A percentile compares a stretch with the other conserved stretches of the same genome.
Conservation (phyloP, 2,113 vertebrate genomes). For the Corythoichthys haematopterus region DNA sequence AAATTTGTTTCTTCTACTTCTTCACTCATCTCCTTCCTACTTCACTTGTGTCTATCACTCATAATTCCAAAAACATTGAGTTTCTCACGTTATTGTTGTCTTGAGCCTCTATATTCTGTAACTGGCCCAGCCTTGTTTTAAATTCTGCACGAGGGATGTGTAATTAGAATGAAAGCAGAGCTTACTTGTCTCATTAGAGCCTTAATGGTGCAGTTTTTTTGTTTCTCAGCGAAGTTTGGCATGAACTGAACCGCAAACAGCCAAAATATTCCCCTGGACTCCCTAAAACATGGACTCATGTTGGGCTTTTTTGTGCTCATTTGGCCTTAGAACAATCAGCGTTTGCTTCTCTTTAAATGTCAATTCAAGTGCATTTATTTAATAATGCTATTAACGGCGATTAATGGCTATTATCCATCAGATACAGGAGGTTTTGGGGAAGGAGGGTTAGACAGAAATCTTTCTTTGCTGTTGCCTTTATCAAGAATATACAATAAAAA, state of each 20-base stretch:
- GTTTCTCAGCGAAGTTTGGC: background rate
- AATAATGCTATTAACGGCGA: conserved; percentile 7
- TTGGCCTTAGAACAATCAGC: background rate
- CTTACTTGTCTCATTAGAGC: background rate
- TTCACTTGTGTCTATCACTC: background rate
- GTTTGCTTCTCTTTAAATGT: conserved; percentile 5
- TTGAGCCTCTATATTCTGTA: background rate
- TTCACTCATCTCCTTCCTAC: background rate
- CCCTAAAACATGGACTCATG: background rate
- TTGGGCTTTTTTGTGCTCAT: background rate
- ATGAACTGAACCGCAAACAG: background rate
- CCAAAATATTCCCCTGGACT: conserved; percentile 5
- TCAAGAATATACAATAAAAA: background rate
- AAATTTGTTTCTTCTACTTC: background rate
- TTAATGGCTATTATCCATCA: conserved; percentile 3
- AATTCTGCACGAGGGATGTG: background rate
- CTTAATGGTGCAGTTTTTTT: background rate
- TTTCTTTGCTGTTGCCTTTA: background rate
- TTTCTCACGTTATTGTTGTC: background rate
- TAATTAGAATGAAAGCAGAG: background rate
- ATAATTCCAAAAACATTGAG: background rate
- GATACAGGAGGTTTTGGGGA: background rate
- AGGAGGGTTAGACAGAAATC: background rate
- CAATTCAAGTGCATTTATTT: conserved; percentile 2
- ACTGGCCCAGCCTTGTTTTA: background rate